Base-by-base conservation (phyloP, 2,888 invertebrate genomes). In the Adelognathus sp. region DNA sequence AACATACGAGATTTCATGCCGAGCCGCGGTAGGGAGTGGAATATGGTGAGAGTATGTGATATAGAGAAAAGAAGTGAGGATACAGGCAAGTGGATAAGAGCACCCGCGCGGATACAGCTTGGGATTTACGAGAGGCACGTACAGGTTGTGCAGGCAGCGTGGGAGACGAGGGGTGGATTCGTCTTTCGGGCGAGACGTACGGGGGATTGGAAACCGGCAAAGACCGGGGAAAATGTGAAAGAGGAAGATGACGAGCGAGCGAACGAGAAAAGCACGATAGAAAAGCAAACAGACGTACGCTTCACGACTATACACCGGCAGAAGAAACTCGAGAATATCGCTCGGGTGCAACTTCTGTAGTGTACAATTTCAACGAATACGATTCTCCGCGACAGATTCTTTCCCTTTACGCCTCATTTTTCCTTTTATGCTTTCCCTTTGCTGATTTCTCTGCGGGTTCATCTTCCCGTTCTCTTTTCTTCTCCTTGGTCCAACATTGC, bases 61-160 rank as follows among this genome's bases (percentile, higher is more conserved):
- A 41, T 5, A 33, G 18, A 56, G 60, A 64, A 50, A 69, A 41
- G 50, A 44, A 27, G 39, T 14, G 46, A 41, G 60, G 63, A 66
- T 64, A 54, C 61, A 41, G 60, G 64, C 21, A 52, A 66, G 61
- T 50, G 79, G 72, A 63, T 72, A 63, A 76, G 71, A 76, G 61
- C 56, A 58, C 54, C 75, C 66, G 29, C 66, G 67, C 66, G 79
- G 44, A 79, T 71, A 72, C 56, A 27, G 39, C 50, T 64, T 63
- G 29, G 70, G 74, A 78, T 78, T 70, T 78, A 74, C 78, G 74
- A 74, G 70, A 46, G 52, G 63, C 78, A 70, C 78, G 74, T 79
- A 74, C 18, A 21, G 21, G 36, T 63, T 73, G n/a, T 70, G 29
- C 71, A 67, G 60, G 36, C 36, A 24, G 36, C 36, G 52, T 16